These are phyloP conservation scores for Tichodroma muraria DNA, from an alignment of 2,113 vertebrate species.

Conservation along the genomic window DNA sequence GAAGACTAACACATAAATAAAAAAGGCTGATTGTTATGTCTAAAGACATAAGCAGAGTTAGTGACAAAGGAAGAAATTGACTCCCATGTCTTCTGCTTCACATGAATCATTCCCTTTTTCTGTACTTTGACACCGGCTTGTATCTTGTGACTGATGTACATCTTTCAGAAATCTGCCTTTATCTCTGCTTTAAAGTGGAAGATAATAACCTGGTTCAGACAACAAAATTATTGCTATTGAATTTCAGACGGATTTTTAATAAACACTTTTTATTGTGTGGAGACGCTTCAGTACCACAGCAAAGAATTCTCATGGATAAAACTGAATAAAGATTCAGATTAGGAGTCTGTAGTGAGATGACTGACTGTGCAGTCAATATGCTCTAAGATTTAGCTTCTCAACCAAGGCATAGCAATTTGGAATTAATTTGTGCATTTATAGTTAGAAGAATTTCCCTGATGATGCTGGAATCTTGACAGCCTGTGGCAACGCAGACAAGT, in stretches of 20 bases:
- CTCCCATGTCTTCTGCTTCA: not conserved
- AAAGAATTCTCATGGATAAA: not conserved
- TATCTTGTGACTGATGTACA: not conserved
- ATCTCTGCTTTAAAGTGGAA: not conserved
- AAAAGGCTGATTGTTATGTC: not conserved
- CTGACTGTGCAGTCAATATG: not conserved
- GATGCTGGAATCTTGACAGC: not conserved
- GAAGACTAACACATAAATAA: not conserved
- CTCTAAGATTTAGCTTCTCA: not conserved
- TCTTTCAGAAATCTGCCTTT: not conserved
- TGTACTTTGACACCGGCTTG: not conserved
- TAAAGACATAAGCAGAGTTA: not conserved
- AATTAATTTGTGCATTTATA: not conserved
- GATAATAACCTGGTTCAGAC: not conserved
- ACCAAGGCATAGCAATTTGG: not conserved
- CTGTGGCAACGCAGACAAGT: not conserved
- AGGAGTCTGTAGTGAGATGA: not conserved
- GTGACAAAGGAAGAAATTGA: not conserved
- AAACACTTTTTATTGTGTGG: not conserved
- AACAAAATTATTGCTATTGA: not conserved
- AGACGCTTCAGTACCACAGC: not conserved
- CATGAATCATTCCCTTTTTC: not conserved
- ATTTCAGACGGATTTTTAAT: not conserved
- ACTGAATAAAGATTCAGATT: not conserved
- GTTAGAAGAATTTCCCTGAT: not conserved